Evolutionary conservation across 2,797 vertebrate genomes (phyloP), one percentile per base, ranked within the genome.

Genomic region (Novumbra hubbsi): DNA sequence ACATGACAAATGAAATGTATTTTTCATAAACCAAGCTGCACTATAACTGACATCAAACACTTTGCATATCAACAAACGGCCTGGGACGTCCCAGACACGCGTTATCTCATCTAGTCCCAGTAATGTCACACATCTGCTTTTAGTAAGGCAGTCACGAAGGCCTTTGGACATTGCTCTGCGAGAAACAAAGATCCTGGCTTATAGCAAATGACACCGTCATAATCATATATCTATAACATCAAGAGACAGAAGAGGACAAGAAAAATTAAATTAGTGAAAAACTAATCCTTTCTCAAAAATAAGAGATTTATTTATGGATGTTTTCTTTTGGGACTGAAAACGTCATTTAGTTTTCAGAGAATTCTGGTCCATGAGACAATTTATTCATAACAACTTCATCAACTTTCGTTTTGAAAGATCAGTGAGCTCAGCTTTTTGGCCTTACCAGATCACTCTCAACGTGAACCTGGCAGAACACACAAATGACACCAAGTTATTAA

Each of bases 1-100:
- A 73, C 41, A 65, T 70, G 76, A 69, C 66, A 64, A 73, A 73
- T 41, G 64, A 49, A 66, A 38, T 5, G 9, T 79, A 68, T 68
- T 73, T 52, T 45, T 73, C 30, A 66, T 70, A 68, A 68, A 30
- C 49, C 49, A 64, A 65, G 67, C 67, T 73, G 71, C 71, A n/a
- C 24, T 57, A 62, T 38, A 60, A 68, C 52, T 30, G 64, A 80
- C 72, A 72, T 80, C 68, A 78, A 73, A 76, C 72, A 68, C 68
- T 65, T 38, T 73, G 68, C 21, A 64, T 68, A 76, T 76, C 52
- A 68, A 74, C 71, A 73, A 52, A 28, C 30, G 52, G 63, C 69
- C 17, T 71, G 62, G 74, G 60, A 62, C 21, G 17, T 71, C 70
- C 71, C 78, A 70, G 72, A 65, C 74, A 68, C 63, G 62, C 77